Evolutionary conservation across 2,797 vertebrate species (phyloP), one percentile per base, ranked within the genome.

Genomic region (Simalia tracyae): DNA sequence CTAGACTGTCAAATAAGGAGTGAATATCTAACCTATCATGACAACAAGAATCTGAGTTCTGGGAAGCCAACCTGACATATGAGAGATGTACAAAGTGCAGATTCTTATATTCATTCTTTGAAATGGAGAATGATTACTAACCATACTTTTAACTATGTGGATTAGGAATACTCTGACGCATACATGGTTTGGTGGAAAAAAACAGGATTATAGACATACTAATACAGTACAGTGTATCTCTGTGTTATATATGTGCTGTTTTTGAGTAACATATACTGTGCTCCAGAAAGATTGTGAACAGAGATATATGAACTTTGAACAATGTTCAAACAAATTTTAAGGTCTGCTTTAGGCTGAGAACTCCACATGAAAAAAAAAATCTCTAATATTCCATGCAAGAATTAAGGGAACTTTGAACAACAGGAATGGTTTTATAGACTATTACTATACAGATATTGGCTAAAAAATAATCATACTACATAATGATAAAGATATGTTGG

Each of bases 391-490:
- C 14, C 64, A 60, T 19, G 15, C 84, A 64, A 64, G 36, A 63
- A 50, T 22, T 63, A 90, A 90, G 50, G 6, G 14, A 61, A 84
- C 54, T 90, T 26, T 85, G 89, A 54, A 84, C 15, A 84, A 90
- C 22, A 84, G 42, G 31, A 31, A n/a, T 85, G 31, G n/a, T 63
- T 90, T 84, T 46, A 85, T 54, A 46, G 50, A 17, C 28, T 84
- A 90, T 84, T 42, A 59, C 26, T 59, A 76, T 36, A 36, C 54
- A 89, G n/a, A 76, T 68, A 89, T 46, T 88, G 84, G n/a, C 72
- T 89, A 0, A 0, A 54, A 50, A 54, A 15, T 7, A 72, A 2
- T 42, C 76, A 64, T 66, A 66, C 0, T 0, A 2, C 17, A 7
- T 54, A 1, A 2, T 12, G 50, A 59, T 56, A 6, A 87, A 7